Percentiles rank a stretch among this genome's conserved stretches.
These are phyloP conservation scores for Struthidea cinerea DNA, from an alignment of 2,113 vertebrate species.

Conservation along the genomic window DNA sequence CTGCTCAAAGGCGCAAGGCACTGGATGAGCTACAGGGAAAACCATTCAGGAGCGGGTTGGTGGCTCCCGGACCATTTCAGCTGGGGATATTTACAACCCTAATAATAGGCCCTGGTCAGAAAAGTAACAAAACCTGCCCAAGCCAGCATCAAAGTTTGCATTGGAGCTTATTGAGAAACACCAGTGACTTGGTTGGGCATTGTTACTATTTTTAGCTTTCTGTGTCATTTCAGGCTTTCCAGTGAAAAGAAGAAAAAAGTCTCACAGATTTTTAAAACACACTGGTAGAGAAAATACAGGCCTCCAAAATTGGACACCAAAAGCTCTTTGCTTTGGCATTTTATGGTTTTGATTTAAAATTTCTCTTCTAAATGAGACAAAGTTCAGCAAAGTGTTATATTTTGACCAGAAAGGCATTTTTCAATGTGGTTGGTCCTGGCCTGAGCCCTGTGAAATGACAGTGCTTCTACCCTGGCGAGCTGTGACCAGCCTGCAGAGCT, in stretches of 20 bases:
- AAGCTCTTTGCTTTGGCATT: neutral
- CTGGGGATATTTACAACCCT: neutral
- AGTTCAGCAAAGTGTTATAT: neutral
- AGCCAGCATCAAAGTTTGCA: neutral
- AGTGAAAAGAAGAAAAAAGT: neutral
- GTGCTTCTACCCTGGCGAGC: neutral
- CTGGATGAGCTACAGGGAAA: neutral
- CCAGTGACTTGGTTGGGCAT: neutral
- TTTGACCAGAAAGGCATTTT: neutral
- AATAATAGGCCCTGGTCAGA: neutral
- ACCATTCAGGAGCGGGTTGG: neutral
- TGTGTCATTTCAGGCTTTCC: slow-evolving; percentile 38
- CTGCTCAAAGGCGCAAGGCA: fast-evolving
- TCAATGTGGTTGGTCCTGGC: neutral
- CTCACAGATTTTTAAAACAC: neutral
- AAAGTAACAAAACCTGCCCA: neutral
- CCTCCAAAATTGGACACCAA: neutral
- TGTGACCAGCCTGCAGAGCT: neutral
- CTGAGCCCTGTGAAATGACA: neutral
- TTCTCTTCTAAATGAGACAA: neutral
- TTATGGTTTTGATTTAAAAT: neutral
- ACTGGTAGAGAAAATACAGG: neutral
- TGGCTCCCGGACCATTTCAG: neutral
- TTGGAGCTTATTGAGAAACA: neutral
- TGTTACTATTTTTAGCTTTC: slow-evolving; percentile 18